phyloP scores from a whole-genome alignment of 2,888 invertebrate genomes.

The Platycnemis pennipes region DNA sequence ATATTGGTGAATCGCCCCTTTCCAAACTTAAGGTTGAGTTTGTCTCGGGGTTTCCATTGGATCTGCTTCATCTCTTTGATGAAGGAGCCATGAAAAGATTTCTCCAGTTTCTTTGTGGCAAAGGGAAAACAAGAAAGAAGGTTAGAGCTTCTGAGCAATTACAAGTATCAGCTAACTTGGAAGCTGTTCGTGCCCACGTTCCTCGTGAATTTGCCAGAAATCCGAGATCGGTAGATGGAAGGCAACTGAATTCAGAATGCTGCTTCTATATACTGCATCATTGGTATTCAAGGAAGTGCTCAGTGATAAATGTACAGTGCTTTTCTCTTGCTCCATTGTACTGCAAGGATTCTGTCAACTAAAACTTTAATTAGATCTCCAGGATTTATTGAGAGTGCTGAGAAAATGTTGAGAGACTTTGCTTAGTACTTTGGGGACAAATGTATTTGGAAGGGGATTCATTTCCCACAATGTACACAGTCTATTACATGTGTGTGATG shows the following conservation, averaged over 20 bases:
- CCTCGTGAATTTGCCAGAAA: not conserved
- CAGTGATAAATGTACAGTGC: no score
- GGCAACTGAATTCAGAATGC: slow-evolving; percentile 8
- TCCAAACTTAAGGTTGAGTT: not conserved
- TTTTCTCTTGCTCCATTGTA: not conserved
- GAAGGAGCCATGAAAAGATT: not conserved
- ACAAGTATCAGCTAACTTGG: not conserved
- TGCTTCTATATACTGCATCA: not conserved
- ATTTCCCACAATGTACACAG: not conserved
- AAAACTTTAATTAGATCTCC: not conserved
- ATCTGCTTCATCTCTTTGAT: not conserved
- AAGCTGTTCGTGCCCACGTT: not conserved
- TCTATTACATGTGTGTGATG: no score
- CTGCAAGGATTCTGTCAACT: not conserved
- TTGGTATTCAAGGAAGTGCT: not conserved
- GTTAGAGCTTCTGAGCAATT: not conserved
- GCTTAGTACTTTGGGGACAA: not conserved
- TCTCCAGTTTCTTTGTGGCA: not conserved
- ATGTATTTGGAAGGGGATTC: not conserved
- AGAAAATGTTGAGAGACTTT: not conserved
- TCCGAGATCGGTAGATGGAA: not conserved
- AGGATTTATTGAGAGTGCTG: not conserved
- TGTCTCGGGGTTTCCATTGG: not conserved
- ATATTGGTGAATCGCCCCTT: not conserved
- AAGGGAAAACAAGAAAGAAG: not conserved